Base-by-base conservation (phyloP, 2,797 vertebrate genomes). In the Notoglanidium macrostoma region DNA sequence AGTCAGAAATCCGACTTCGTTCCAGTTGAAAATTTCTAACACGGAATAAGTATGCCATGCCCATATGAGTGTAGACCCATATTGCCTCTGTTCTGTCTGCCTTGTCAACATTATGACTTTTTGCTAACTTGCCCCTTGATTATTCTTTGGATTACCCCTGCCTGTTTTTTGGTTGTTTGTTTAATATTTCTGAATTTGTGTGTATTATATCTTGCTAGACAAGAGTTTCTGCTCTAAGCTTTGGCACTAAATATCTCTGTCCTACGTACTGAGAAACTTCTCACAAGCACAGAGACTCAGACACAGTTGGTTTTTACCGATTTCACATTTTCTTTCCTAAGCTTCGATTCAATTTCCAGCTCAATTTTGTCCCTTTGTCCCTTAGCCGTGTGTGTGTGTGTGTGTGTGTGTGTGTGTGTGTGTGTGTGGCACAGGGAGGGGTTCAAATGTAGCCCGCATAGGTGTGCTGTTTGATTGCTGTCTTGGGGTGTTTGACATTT, bases 401-500 rank as follows among this genome's bases (percentile, higher is more conserved):
- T 46, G 78, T 35, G 54, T 35, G 54, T 35, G 55, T 35, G 29
- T 21, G n/a, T 14, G n/a, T 67, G 63, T 29, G n/a, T 35, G 7
- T 19, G 57, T n/a, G 35, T n/a, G 40, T 17, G 10, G 5, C 55
- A 44, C 55, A 61, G 32, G 57, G 21, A 17, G 49, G 19, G 55
- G 35, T 81, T 63, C 57, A 17, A 63, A 19, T 51, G 49, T 87
- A 35, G 32, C 19, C 32, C 9, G 23, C 19, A 10, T 63, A 80
- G 63, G 40, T 85, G 55, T 85, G 51, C 78, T 85, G 55, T 85
- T 73, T 87, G 59, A 84, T 82, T 74, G 80, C 88, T 84, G 40
- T 83, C 67, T 86, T 87, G 55, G 80, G 86, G 68, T 65, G 63
- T 89, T 86, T 91, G 89, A 91, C 89, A 90, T 90, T 90, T 88